A percentile compares a stretch with the other conserved stretches of the same genome.
Evolutionary conservation across 2,797 vertebrate genomes (phyloP).

Genomic region (Xerus rutilus): DNA sequence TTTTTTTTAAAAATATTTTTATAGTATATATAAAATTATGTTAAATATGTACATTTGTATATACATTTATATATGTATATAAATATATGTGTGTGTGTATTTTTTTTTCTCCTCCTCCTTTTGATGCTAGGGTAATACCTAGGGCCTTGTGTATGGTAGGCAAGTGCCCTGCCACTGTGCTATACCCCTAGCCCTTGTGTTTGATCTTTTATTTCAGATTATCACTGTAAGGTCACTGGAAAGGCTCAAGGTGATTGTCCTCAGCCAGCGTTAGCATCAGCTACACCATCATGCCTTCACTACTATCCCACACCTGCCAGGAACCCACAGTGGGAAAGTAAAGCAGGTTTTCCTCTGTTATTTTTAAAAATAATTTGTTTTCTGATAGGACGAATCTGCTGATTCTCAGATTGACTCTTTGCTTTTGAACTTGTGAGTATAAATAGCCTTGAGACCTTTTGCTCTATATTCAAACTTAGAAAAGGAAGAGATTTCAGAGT

Average conservation of each 20-base stretch:
- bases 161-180: background rate
- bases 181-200: background rate
- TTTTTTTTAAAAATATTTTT: too few relatives aligned
- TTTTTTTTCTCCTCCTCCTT: too few relatives aligned
- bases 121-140: background rate
- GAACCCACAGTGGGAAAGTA: background rate
- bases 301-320: background rate
- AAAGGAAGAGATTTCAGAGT: background rate
- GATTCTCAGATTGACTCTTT: background rate
- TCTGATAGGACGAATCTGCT: background rate
- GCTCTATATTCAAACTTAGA: background rate
- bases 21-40: too few relatives aligned
- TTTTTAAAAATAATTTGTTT: background rate
- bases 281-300: background rate
- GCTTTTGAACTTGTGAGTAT: slow-evolving; percentile 22
- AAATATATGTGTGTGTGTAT: too few relatives aligned
- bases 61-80: too few relatives aligned
- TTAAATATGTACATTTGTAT: too few relatives aligned
- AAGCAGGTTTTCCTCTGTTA: background rate
- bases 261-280: background rate
- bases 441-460: background rate
- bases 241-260: too few relatives aligned
- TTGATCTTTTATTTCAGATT: slow-evolving; percentile 1
- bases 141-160: background rate
- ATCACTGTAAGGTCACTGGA: background rate